Evolutionary conservation across 2,797 vertebrate species (phyloP).

Genomic region (Phalanger gymnotis): DNA sequence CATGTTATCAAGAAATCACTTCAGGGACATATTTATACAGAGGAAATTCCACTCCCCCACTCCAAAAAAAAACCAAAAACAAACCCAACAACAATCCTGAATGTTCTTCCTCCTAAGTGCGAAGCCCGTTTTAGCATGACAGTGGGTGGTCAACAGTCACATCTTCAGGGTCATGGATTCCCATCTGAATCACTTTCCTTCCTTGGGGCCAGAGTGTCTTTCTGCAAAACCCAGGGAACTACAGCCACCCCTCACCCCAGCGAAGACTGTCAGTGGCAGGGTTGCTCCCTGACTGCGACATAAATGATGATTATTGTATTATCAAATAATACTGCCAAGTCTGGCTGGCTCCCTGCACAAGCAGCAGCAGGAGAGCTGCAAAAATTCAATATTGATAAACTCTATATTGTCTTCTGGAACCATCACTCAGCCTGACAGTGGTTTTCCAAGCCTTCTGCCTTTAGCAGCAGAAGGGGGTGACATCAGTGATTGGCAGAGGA

Average conservation of each 20-base stretch:
- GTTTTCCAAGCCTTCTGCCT: constrained; percentile 39
- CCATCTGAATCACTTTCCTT: constrained; percentile 28
- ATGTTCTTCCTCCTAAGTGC: constrained; percentile 30
- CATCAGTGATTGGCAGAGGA: background rate
- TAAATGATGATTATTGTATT: constrained; percentile 62
- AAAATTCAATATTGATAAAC: constrained; percentile 64
- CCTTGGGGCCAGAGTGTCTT: background rate
- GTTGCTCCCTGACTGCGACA: constrained; percentile 1
- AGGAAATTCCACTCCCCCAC: background rate
- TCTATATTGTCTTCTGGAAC: constrained; percentile 52
- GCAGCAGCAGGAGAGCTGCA: background rate
- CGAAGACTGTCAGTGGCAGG: background rate
- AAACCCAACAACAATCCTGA: too few relatives aligned
- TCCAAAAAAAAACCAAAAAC: background rate
- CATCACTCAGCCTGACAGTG: constrained; percentile 52
- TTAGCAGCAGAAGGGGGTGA: constrained; percentile 18
- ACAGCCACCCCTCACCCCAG: background rate
- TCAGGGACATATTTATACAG: constrained; percentile 26
- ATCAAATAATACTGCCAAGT: constrained; percentile 58
- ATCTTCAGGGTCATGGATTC: constrained; percentile 10
- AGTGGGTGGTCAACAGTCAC: constrained; percentile 21
- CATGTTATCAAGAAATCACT: constrained; percentile 38
- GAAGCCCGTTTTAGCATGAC: background rate
- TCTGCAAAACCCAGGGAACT: constrained; percentile 26
- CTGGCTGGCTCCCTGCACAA: constrained; percentile 26